Conservation (phyloP, 2,888 invertebrate species). For the Drymonia ruficornis region DNA sequence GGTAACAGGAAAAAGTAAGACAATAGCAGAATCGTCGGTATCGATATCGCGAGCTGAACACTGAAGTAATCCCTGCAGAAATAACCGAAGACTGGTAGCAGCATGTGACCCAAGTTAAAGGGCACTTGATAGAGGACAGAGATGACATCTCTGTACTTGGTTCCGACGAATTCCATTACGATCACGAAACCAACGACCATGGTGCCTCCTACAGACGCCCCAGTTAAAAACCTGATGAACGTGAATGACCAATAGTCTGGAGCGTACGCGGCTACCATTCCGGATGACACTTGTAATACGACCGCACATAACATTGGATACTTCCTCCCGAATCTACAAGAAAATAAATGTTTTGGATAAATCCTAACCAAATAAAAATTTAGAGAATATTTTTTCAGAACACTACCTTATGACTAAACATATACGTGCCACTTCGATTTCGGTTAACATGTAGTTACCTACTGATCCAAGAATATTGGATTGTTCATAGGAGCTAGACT, state of each 20-base stretch:
- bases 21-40: constrained; percentile 84
- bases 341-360: constrained; percentile 5
- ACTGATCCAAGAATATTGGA: too few relatives aligned
- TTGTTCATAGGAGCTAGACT: too few relatives aligned
- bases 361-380: too few relatives aligned
- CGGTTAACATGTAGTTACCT: too few relatives aligned
- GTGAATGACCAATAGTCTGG: constrained; percentile 87
- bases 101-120: constrained; percentile 88
- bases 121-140: constrained; percentile 88
- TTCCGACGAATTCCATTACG: constrained; percentile 88
- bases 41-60: constrained; percentile 87
- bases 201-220: constrained; percentile 91
- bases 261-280: constrained; percentile 87
- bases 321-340: constrained; percentile 89
- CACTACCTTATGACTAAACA: too few relatives aligned
- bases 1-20: constrained; percentile 88
- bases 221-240: constrained; percentile 87
- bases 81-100: constrained; percentile 86
- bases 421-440: too few relatives aligned
- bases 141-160: constrained; percentile 80
- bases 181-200: constrained; percentile 88
- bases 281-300: constrained; percentile 88
- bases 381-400: too few relatives aligned
- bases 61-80: constrained; percentile 86
- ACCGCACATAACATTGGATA: constrained; percentile 89